These are phyloP conservation scores for Hippocampus barbouri DNA, from an alignment of 2,113 vertebrate species.

Conservation along the genomic window DNA sequence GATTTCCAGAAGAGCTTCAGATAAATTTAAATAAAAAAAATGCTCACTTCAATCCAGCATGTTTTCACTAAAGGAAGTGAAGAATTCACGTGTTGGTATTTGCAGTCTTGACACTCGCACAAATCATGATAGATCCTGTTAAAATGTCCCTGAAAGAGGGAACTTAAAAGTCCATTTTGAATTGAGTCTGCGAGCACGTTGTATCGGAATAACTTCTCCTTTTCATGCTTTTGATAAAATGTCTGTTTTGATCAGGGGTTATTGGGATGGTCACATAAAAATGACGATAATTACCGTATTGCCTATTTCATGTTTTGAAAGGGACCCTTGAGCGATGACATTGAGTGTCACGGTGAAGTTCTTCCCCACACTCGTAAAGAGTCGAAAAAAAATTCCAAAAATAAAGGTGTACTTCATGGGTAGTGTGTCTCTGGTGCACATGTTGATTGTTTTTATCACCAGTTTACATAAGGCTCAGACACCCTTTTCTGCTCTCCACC, in stretches of 20 bases:
- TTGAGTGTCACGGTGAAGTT: constrained; percentile 15
- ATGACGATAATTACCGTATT: constrained; percentile 53
- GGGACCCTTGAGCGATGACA: constrained; percentile 18
- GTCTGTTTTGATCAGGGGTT: constrained; percentile 47
- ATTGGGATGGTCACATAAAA: constrained; percentile 41
- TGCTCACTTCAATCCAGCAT: background rate
- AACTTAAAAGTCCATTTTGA: constrained; percentile 39
- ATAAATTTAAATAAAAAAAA: background rate
- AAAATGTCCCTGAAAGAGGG: constrained; percentile 19
- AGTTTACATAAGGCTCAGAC: constrained; percentile 32
- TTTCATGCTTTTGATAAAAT: constrained; percentile 49
- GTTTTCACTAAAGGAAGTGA: background rate
- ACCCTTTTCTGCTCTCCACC: constrained; percentile 35
- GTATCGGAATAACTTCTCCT: constrained; percentile 39
- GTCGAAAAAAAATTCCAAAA: constrained; percentile 19
- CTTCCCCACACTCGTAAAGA: constrained; percentile 32
- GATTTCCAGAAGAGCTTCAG: background rate
- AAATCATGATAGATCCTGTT: constrained; percentile 10
- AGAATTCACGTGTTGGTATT: constrained; percentile 2
- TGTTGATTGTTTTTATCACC: constrained; percentile 36
- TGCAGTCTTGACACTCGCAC: background rate
- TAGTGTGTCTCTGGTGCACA: constrained; percentile 27
- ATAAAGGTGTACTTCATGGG: constrained; percentile 12
- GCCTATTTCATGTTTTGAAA: constrained; percentile 28
- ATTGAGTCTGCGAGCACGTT: constrained; percentile 34